These are phyloP conservation scores for Heterotilapia buettikoferi DNA, from an alignment of 2,113 vertebrate species.

Conservation along the genomic window DNA sequence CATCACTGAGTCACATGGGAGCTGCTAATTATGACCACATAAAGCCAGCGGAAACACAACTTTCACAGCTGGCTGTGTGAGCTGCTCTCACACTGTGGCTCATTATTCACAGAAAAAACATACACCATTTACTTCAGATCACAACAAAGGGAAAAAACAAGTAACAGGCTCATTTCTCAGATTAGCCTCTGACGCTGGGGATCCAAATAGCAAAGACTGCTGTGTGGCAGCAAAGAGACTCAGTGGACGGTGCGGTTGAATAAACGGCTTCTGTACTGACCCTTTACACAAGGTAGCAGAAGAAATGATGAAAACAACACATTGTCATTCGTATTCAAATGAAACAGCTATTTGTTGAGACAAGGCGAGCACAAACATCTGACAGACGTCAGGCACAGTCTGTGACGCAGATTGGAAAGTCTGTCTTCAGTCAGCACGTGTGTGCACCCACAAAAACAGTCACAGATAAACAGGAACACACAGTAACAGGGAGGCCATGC, in stretches of 20 bases:
- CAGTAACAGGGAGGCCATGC: not conserved
- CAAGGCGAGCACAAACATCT: not conserved
- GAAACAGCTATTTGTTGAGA: conserved; percentile 24
- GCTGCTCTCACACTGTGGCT: not conserved
- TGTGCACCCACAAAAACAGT: not conserved
- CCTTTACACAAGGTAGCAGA: not conserved
- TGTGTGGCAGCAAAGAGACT: not conserved
- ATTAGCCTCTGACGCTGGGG: not conserved
- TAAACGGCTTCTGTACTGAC: not conserved
- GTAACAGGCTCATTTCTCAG: not conserved
- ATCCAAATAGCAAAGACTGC: not conserved
- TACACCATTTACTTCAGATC: conserved; percentile 4
- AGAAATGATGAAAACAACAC: not conserved
- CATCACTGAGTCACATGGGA: conserved; percentile 37
- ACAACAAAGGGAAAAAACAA: not conserved
- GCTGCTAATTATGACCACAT: conserved; percentile 55
- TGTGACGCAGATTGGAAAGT: conserved; percentile 56
- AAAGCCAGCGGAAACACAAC: conserved; percentile 50
- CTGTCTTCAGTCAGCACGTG: conserved; percentile 20
- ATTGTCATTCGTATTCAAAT: not conserved
- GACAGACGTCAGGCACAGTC: not conserved
- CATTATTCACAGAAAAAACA: not conserved
- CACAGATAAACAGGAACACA: conserved; percentile 3
- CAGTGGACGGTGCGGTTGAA: not conserved
- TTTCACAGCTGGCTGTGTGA: conserved; percentile 50